These are phyloP conservation scores for Scleropages formosus DNA, from an alignment of 2,797 vertebrate genomes.

Conservation along the genomic window DNA sequence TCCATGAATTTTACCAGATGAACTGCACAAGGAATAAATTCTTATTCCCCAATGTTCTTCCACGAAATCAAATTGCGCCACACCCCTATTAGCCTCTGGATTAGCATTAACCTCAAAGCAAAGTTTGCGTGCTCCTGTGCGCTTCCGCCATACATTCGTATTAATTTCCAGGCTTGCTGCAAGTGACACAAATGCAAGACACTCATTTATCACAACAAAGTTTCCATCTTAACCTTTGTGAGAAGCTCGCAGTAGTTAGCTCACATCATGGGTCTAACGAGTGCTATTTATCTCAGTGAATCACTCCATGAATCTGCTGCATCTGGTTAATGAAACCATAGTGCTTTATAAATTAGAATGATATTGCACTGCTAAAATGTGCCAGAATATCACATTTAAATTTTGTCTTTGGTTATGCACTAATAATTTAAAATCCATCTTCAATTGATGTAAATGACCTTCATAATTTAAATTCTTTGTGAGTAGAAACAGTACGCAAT, in stretches of 20 bases:
- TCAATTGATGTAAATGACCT: conserved; percentile 10
- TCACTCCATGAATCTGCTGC: not conserved
- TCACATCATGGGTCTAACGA: conserved; percentile 23
- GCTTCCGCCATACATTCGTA: conserved; percentile 24
- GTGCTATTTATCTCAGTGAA: conserved; percentile 21
- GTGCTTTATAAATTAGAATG: conserved; percentile 14
- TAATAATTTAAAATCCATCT: not conserved
- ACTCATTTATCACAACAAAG: conserved; percentile 37
- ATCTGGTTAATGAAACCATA: conserved; percentile 9
- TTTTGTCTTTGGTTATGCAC: not conserved
- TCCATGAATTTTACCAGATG: conserved; percentile 5
- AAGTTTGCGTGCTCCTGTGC: conserved; percentile 14
- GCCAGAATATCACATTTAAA: conserved; percentile 3
- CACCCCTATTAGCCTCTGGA: not conserved
- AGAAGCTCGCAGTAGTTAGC: conserved; percentile 24
- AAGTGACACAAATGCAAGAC: conserved; percentile 30
- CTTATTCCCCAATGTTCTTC: not conserved
- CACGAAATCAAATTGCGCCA: not conserved
- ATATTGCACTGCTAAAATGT: conserved; percentile 15
- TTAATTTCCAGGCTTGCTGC: conserved; percentile 30
- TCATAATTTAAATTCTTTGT: conserved; percentile 1
- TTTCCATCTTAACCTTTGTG: conserved; percentile 25
- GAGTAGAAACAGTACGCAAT: not conserved
- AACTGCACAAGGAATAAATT: not conserved
- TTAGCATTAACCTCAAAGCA: not conserved